These are phyloP conservation scores for Motacilla alba DNA, from an alignment of 2,113 vertebrate genomes.

Conservation along the genomic window DNA sequence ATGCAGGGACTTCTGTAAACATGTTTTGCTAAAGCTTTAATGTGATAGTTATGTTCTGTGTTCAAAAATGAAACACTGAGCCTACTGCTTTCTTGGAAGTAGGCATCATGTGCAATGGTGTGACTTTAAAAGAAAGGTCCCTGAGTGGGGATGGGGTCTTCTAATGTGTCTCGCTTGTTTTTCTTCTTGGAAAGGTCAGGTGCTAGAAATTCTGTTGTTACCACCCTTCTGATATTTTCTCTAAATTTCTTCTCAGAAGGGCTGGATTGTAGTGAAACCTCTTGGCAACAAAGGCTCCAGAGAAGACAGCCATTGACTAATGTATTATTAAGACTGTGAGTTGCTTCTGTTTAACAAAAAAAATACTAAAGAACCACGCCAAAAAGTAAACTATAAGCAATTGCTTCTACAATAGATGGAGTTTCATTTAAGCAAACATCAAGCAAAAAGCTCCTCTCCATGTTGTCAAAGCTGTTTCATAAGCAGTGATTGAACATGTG, in stretches of 20 bases:
- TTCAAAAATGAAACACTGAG: not conserved
- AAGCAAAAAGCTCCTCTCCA: not conserved
- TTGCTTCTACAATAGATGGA: not conserved
- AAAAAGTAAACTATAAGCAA: not conserved
- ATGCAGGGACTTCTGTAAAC: not conserved
- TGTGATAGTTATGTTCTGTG: not conserved
- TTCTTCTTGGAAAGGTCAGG: constrained; percentile 11
- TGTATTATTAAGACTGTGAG: constrained; percentile 1
- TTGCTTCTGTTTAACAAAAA: not conserved
- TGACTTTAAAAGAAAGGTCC: not conserved
- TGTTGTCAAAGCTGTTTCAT: not conserved
- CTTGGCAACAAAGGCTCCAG: not conserved
- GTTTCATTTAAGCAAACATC: constrained; percentile 15
- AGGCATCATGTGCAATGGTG: not conserved
- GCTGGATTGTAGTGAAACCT: not conserved
- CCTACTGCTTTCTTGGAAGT: not conserved
- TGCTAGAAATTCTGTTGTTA: not conserved
- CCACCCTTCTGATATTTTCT: not conserved
- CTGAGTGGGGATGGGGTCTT: not conserved
- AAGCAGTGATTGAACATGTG: not conserved
- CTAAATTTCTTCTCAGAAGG: constrained; percentile 14
- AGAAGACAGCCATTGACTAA: not conserved
- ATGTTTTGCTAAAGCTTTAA: not conserved
- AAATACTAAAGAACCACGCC: not conserved
- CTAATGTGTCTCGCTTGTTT: not conserved